A percentile compares a stretch with the other conserved stretches of the same genome.
phyloP scores from a whole-genome alignment of 53 echinoderm and acorn worm genomes.

The Echinarachnius parma region DNA sequence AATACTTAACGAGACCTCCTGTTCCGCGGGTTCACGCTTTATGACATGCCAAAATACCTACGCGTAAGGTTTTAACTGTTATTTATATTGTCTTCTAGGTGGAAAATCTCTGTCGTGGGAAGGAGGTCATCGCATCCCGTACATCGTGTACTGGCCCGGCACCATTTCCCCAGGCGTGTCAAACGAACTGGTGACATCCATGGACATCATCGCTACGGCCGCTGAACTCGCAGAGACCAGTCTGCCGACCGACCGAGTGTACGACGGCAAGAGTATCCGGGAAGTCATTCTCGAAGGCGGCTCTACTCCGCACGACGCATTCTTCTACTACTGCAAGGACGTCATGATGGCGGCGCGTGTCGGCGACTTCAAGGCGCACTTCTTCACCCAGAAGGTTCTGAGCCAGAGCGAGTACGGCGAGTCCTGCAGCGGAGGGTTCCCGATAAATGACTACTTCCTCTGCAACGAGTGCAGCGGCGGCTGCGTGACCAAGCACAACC shows the following conservation, averaged over 20 bases:
- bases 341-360: conserved; percentile 58
- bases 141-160: conserved; percentile 81
- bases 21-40: too few relatives aligned
- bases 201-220: conserved; percentile 73
- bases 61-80: too few relatives aligned
- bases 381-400: conserved; percentile 44
- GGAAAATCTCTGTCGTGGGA: conserved; percentile 70
- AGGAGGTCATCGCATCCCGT: conserved; percentile 73
- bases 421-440: conserved; percentile 37
- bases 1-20: too few relatives aligned
- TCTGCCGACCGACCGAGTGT: conserved; percentile 52
- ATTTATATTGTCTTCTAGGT: conserved; percentile 46
- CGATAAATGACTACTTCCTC: conserved; percentile 24
- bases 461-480: conserved; percentile 45
- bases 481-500: conserved; percentile 68
- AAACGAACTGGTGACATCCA: conserved; percentile 64
- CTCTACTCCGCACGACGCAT: conserved; percentile 41
- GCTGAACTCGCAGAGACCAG: conserved; percentile 63
- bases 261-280: conserved; percentile 71
- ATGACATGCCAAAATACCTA: too few relatives aligned
- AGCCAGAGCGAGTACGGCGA: conserved; percentile 13
- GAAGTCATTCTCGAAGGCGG: conserved; percentile 44
- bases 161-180: conserved; percentile 56
- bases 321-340: conserved; percentile 71
- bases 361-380: conserved; percentile 68